Conservation (phyloP, 2,797 vertebrate genomes). For the Percopsis omiscomaycus region DNA sequence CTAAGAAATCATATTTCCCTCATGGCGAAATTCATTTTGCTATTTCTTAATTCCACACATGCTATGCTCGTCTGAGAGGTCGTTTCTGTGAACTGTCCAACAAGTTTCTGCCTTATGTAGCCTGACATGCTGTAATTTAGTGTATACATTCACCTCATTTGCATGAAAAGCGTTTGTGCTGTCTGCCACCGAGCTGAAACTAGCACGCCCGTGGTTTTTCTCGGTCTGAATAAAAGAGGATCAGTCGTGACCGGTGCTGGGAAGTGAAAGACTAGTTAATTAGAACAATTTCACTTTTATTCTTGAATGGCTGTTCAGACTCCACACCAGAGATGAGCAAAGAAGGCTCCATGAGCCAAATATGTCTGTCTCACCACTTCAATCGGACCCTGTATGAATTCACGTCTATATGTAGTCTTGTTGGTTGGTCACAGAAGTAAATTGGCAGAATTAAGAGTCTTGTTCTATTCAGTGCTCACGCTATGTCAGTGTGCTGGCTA, state of each 20-base stretch:
- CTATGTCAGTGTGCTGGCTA: too few relatives aligned
- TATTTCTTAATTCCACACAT: slow-evolving; percentile 11
- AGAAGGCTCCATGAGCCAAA: too few relatives aligned
- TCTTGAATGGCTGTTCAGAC: neutral
- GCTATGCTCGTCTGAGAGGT: slow-evolving; percentile 17
- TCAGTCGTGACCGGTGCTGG: slow-evolving; percentile 12
- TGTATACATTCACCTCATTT: slow-evolving; percentile 70
- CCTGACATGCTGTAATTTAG: slow-evolving; percentile 69
- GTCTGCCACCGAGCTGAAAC: slow-evolving; percentile 42
- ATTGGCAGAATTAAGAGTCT: too few relatives aligned
- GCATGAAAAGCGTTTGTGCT: slow-evolving; percentile 60
- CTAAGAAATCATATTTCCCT: slow-evolving; percentile 56
- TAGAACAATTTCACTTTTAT: too few relatives aligned
- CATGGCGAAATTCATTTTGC: slow-evolving; percentile 29
- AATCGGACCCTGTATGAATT: too few relatives aligned
- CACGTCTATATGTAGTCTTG: too few relatives aligned
- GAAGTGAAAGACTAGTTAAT: neutral
- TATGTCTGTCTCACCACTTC: too few relatives aligned
- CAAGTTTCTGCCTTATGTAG: slow-evolving; percentile 24
- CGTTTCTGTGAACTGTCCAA: slow-evolving; percentile 47
- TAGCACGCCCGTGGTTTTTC: slow-evolving; percentile 49
- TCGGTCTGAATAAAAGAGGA: slow-evolving; percentile 53
- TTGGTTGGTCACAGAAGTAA: too few relatives aligned
- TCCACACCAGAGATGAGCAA: too few relatives aligned
- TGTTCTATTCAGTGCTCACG: too few relatives aligned